Evolutionary conservation across 2,888 invertebrate genomes (phyloP).

Genomic region (Drosophila parthenogenetica): DNA sequence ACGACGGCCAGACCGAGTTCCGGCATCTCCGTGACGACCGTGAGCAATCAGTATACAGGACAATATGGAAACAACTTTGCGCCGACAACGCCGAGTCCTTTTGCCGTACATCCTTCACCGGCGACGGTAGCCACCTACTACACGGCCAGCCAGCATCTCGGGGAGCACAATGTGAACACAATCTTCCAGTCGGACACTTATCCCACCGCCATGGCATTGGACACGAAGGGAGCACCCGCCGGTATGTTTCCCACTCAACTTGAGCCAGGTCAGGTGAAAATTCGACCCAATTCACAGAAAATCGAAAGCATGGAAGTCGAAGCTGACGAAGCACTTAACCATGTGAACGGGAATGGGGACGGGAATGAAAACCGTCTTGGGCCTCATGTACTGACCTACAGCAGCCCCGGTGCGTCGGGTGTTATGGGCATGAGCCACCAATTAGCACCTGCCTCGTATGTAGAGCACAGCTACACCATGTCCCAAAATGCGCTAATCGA

Average conservation of each 20-base stretch:
- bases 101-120: conserved; percentile 68
- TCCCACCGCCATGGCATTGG: conserved; percentile 55
- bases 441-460: conserved; percentile 66
- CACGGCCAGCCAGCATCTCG: conserved; percentile 83
- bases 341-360: conserved; percentile 59
- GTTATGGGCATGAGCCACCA: conserved; percentile 61
- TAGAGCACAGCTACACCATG: conserved; percentile 54
- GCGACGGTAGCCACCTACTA: conserved; percentile 76
- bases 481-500: conserved; percentile 43
- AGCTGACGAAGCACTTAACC: conserved; percentile 59
- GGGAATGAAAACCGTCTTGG: conserved; percentile 30
- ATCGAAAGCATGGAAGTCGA: conserved; percentile 79
- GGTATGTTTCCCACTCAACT: conserved; percentile 69
- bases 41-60: conserved; percentile 56
- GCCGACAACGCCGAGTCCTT: conserved; percentile 65
- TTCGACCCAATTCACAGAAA: conserved; percentile 82
- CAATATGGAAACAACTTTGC: conserved; percentile 66
- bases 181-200: conserved; percentile 80
- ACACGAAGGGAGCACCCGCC: conserved; percentile 34
- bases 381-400: conserved; percentile 70
- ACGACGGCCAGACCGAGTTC: conserved; percentile 70
- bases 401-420: conserved; percentile 52
- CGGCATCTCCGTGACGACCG: conserved; percentile 51
- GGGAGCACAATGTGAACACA: conserved; percentile 81
- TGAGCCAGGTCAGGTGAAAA: conserved; percentile 72